phyloP scores from a whole-genome alignment of 2,888 invertebrate genomes.

The Coleophora deauratella region DNA sequence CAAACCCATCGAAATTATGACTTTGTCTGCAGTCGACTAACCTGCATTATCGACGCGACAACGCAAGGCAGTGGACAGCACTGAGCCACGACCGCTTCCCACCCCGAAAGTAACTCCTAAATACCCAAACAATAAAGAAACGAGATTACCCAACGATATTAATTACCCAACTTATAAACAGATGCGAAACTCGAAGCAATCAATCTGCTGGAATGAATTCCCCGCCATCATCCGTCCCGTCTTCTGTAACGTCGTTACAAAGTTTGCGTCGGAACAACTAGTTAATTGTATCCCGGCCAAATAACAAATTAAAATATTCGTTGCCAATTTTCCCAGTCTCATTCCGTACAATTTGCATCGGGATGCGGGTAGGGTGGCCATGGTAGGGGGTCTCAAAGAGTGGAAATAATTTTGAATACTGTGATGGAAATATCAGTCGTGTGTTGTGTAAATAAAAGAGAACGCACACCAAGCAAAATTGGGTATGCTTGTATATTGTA shows the following conservation, averaged over 20 bases:
- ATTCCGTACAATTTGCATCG: constrained; percentile 38
- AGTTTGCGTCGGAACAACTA: constrained; percentile 18
- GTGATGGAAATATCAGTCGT: not conserved
- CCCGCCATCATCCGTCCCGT: not conserved
- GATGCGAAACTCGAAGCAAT: constrained; percentile 1
- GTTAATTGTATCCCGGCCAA: constrained; percentile 40
- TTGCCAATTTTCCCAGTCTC: no score
- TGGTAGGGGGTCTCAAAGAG: not conserved
- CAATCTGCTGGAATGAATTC: not conserved
- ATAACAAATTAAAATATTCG: constrained; percentile 53
- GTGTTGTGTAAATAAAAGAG: not conserved
- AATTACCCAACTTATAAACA: not conserved
- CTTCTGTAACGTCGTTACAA: constrained; percentile 1
- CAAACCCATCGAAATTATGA: no score
- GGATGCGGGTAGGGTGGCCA: constrained; percentile 28
- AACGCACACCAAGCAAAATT: not conserved
- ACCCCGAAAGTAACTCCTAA: no score
- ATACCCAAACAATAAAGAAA: no score
- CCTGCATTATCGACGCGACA: no score
- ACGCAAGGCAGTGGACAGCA: no score
- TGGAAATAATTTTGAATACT: not conserved
- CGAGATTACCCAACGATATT: not conserved
- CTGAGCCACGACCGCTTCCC: no score
- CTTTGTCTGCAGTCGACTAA: no score
- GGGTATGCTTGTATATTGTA: not conserved